Evolutionary conservation across 2,888 invertebrate genomes (phyloP), one percentile per base, ranked within the genome.

Genomic region (Mylabris sibirica): DNA sequence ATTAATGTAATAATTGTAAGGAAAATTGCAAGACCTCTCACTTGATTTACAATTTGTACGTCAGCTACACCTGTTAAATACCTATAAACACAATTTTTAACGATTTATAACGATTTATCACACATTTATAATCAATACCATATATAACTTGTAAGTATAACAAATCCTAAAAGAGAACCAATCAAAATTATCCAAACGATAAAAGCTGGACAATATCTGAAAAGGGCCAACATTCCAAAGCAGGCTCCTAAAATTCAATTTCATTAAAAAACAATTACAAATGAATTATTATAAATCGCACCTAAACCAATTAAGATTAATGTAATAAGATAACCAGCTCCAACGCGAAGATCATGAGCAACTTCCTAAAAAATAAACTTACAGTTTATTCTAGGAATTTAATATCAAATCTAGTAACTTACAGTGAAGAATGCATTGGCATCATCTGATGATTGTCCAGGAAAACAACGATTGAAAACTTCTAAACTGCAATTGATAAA

Each of bases 151-250:
- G 90, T 88, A 44, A 86, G 88, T 17, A 82, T 87, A 22, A 89
- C 76, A 59, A 87, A 85, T 17, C 86, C 86, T 11, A 87, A 49
- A 17, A 87, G 83, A 26, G 87, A 86, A 9, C 86, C 86, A 59
- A 87, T 79, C 20, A 90, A 82, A 11, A 90, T 85, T 17, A 88
- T 76, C 87, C 90, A 90, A 67, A 90, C 87, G 22, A 90, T 85
- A 69, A 89, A 79, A 60, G 86, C 87, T 34, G 88, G 89, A 67
- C 89, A 81, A 77, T 86, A 89, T 67, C 89, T 81, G 71, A 89
- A 86, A 30, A 90, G 81, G 35, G 88, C 74, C 65, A 89, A 80
- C 66, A 89, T 84, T 1, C 87, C 73, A 41, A 88, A 77, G 0
- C 89, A 88, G 65, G 88, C 81, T 14, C 82, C 88, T 88, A 81